Percentiles rank a stretch among this genome's conserved stretches.
These are phyloP conservation scores for Meliscaeva auricollis DNA, from an alignment of 2,888 invertebrate species.

Conservation along the genomic window DNA sequence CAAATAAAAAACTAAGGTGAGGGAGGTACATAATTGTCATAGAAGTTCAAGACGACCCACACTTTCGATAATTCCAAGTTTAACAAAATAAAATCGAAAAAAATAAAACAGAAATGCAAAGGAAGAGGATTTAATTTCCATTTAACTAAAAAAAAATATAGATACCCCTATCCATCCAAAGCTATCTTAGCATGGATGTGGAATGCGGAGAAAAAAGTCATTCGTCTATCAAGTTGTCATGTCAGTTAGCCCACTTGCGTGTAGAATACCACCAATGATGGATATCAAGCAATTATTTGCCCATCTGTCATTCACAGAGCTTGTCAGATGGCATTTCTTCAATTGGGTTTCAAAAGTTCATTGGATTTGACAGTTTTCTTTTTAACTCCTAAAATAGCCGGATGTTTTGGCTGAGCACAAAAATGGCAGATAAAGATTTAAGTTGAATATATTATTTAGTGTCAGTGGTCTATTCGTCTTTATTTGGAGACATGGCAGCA, in stretches of 20 bases:
- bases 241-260: conserved; percentile 22
- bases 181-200: background rate
- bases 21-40: conserved; percentile 9
- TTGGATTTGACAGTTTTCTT: conserved; percentile 18
- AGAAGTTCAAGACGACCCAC: background rate
- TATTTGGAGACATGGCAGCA: conserved; percentile 48
- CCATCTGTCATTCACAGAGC: conserved; percentile 34
- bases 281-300: conserved; percentile 42
- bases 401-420: conserved; percentile 35
- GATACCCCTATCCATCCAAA: no score
- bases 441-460: no score
- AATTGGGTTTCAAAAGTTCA: conserved; percentile 17
- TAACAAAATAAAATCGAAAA: background rate
- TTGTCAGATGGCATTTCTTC: conserved; percentile 15
- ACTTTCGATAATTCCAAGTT: background rate
- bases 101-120: background rate
- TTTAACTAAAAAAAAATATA: background rate
- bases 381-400: conserved; percentile 11
- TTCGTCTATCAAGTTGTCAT: conserved; percentile 9
- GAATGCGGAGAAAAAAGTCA: background rate
- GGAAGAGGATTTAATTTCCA: background rate
- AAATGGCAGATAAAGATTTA: background rate
- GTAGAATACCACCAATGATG: conserved; percentile 6
- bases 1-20: conserved; percentile 49
- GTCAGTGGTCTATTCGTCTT: conserved; percentile 5